phyloP scores from a whole-genome alignment of 2,113 vertebrate genomes.

The Cyprinodon tularosa region DNA sequence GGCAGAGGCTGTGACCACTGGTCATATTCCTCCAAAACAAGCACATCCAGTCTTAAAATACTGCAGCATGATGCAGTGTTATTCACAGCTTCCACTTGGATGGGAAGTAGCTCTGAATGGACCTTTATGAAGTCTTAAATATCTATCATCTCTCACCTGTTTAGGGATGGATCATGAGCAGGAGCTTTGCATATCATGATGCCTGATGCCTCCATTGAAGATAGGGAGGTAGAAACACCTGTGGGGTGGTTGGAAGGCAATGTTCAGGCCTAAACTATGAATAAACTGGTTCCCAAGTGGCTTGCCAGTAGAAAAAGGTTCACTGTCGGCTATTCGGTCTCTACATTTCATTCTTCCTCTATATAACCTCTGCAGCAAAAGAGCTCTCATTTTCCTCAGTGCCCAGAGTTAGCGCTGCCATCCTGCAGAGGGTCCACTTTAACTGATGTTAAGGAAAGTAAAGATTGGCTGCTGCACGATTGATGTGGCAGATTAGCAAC shows the following conservation, averaged over 20 bases:
- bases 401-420: conserved; percentile 14
- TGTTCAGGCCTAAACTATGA: neutral
- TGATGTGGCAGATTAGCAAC: conserved; percentile 65
- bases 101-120: conserved; percentile 12
- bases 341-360: neutral
- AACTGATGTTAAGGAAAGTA: conserved; percentile 59
- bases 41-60: conserved; percentile 14
- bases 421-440: conserved; percentile 27
- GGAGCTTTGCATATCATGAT: conserved; percentile 21
- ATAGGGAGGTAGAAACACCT: neutral
- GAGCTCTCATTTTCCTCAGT: conserved; percentile 19
- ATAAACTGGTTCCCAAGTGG: neutral
- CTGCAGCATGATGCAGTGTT: neutral
- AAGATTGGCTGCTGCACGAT: conserved; percentile 59
- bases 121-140: conserved; percentile 2
- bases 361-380: neutral
- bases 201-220: neutral
- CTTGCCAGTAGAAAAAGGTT: neutral
- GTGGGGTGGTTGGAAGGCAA: neutral
- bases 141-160: conserved; percentile 1
- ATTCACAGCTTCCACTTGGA: neutral
- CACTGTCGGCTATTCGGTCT: neutral
- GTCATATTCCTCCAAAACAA: conserved; percentile 17
- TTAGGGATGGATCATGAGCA: conserved; percentile 15
- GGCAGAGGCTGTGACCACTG: conserved; percentile 1